Conservation (phyloP, 2,797 vertebrate species). For the Falco novaeseelandiae region DNA sequence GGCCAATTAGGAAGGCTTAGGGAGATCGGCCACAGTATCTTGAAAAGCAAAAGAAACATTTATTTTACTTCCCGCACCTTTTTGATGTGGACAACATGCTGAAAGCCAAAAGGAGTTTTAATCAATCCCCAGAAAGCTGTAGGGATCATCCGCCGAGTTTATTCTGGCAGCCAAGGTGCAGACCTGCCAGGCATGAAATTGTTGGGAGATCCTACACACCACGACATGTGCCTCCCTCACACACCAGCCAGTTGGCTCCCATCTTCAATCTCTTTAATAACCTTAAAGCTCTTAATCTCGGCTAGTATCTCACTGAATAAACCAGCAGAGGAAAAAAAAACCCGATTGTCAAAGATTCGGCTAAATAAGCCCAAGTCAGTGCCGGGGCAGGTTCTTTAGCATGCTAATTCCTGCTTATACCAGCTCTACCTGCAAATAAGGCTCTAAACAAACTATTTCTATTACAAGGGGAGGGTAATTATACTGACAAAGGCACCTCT, state of each 20-base stretch:
- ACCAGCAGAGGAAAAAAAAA: neutral
- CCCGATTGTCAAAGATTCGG: constrained; percentile 40
- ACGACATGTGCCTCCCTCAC: neutral
- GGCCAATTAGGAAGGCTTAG: constrained; percentile 56
- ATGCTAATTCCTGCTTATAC: constrained; percentile 81
- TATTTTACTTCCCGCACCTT: constrained; percentile 70
- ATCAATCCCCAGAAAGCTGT: constrained; percentile 53
- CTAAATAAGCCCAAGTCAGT: constrained; percentile 66
- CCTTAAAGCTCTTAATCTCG: constrained; percentile 61
- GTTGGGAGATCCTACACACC: constrained; percentile 52
- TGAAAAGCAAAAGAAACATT: constrained; percentile 54
- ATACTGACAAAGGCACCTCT: constrained; percentile 99
- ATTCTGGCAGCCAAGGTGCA: constrained; percentile 43
- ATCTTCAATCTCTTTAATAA: constrained; percentile 46
- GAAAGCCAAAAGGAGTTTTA: constrained; percentile 71
- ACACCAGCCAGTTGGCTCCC: constrained; percentile 29
- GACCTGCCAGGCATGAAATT: constrained; percentile 46
- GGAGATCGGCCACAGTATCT: constrained; percentile 67
- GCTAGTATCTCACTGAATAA: constrained; percentile 46
- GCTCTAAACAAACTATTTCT: constrained; percentile 82
- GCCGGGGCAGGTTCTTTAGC: constrained; percentile 75
- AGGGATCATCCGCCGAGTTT: constrained; percentile 49
- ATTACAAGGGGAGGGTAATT: constrained; percentile 93
- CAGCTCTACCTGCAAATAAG: constrained; percentile 79
- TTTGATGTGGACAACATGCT: constrained; percentile 72